These are phyloP conservation scores for Spodoptera litura DNA, from an alignment of 1,140 invertebrate genomes.

Conservation along the genomic window DNA sequence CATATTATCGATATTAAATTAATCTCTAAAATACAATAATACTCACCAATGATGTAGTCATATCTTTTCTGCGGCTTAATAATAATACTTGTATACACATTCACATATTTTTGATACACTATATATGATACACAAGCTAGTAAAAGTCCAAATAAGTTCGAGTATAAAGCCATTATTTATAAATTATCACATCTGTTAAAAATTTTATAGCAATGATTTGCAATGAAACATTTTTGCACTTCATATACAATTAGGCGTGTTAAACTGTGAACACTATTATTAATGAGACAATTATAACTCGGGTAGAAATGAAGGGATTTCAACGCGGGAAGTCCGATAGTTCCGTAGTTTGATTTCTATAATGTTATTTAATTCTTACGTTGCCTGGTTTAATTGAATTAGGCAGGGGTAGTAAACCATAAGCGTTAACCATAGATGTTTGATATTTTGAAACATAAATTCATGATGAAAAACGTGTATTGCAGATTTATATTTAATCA, in stretches of 20 bases:
- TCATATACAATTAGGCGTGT: not conserved
- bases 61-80: conserved; percentile 73
- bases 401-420: conserved; percentile 66
- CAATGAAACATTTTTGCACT: not conserved
- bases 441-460: too few species aligned
- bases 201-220: conserved; percentile 1
- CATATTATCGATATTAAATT: too few species aligned
- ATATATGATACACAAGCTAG: conserved; percentile 69
- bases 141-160: conserved; percentile 67
- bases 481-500: too few species aligned
- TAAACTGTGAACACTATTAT: not conserved
- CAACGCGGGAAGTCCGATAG: conserved; percentile 5
- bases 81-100: conserved; percentile 71
- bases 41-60: conserved; percentile 83
- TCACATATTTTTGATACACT: conserved; percentile 72
- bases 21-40: not conserved
- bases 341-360: conserved; percentile 45
- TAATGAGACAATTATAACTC: too few species aligned
- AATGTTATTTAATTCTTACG: conserved; percentile 46
- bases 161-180: conserved; percentile 62
- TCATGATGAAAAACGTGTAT: too few species aligned
- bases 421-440: not conserved
- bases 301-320: not conserved
- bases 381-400: conserved; percentile 73
- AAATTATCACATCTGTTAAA: not conserved